Percentiles rank a stretch among this genome's conserved stretches.
phyloP scores from a whole-genome alignment of 1,140 invertebrate genomes.

The Drosophila santomea region DNA sequence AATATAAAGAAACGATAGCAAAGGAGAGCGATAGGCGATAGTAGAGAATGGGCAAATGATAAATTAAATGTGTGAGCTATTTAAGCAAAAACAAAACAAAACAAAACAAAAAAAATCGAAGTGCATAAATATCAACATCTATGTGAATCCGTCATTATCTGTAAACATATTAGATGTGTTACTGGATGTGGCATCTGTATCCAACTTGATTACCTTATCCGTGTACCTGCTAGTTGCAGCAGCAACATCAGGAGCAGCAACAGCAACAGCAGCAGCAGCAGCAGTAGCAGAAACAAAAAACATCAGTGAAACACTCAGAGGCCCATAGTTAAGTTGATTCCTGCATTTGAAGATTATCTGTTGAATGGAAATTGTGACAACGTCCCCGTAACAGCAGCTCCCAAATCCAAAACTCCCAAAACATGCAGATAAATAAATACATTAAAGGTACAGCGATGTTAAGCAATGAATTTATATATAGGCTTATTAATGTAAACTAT shows the following conservation, averaged over 20 bases:
- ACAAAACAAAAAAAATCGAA: background rate
- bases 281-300: no score
- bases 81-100: background rate
- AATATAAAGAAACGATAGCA: conserved; percentile 30
- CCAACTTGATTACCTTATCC: conserved; percentile 32
- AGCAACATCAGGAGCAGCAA: conserved; percentile 14
- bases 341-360: conserved; percentile 17
- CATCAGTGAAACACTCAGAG: conserved; percentile 1
- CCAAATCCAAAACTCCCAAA: background rate
- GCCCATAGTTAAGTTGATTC: conserved; percentile 14
- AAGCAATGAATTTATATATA: conserved; percentile 80
- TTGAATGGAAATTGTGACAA: conserved; percentile 6
- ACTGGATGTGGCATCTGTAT: conserved; percentile 33
- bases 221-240: conserved; percentile 23
- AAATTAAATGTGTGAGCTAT: conserved; percentile 12
- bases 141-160: conserved; percentile 17
- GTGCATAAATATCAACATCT: conserved; percentile 14
- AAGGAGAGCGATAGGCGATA: conserved; percentile 10
- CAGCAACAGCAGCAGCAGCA: background rate
- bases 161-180: conserved; percentile 31
- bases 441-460: conserved; percentile 68
- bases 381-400: conserved; percentile 2
- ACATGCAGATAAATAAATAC: conserved; percentile 29
- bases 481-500: conserved; percentile 76
- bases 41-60: conserved; percentile 8